Conservation (phyloP, 1,140 invertebrate species). For the Anthonomus grandis region DNA sequence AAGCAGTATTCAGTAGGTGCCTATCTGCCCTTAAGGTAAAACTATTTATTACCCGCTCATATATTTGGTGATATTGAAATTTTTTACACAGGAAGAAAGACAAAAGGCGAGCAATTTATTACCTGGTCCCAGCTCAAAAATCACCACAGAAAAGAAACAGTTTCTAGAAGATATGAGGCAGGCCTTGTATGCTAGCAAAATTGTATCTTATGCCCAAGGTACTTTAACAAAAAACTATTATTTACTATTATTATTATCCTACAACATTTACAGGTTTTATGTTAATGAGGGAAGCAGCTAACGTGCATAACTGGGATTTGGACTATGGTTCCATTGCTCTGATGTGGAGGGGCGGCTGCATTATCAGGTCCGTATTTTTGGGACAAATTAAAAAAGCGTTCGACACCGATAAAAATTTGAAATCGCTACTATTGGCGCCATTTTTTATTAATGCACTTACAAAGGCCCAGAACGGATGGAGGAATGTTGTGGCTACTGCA, state of each 20-base stretch:
- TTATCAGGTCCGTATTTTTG: constrained; percentile 94
- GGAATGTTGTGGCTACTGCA: constrained; percentile 63
- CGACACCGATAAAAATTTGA: constrained; percentile 84
- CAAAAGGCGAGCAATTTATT: constrained; percentile 76
- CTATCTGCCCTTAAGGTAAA: constrained; percentile 76
- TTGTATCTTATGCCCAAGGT: constrained; percentile 97
- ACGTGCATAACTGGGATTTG: constrained; percentile 87
- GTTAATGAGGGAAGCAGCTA: constrained; percentile 92
- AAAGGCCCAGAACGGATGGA: constrained; percentile 71
- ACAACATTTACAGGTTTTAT: constrained; percentile 70
- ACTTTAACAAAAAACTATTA: not conserved
- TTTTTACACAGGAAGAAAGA: constrained; percentile 52
- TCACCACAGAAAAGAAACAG: constrained; percentile 68
- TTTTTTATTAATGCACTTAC: constrained; percentile 89
- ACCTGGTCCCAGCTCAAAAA: constrained; percentile 62
- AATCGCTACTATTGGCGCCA: constrained; percentile 90
- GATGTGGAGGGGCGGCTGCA: constrained; percentile 99
- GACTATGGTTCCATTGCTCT: constrained; percentile 98
- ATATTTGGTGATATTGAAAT: not conserved
- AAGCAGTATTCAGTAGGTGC: constrained; percentile 96
- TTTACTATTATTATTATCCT: not conserved
- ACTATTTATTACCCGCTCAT: not conserved
- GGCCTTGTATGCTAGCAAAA: constrained; percentile 96
- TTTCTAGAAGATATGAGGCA: constrained; percentile 74
- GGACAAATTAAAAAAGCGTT: constrained; percentile 97